Evolutionary conservation across 1,140 invertebrate genomes (phyloP).

Genomic region (Drosophila navojoa): DNA sequence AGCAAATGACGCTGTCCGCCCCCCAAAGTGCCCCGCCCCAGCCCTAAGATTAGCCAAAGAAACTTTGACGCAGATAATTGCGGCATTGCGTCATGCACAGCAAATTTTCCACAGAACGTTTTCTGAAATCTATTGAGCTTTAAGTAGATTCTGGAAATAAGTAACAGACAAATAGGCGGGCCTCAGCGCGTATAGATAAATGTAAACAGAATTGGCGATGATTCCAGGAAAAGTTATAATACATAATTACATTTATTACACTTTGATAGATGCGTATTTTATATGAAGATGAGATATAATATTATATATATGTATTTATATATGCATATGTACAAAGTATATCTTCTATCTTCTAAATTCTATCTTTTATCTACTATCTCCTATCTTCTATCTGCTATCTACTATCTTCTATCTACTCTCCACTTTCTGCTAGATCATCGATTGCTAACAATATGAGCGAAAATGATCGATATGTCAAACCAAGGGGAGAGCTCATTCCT

Average conservation of each 20-base stretch:
- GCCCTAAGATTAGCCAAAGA: conserved; percentile 38
- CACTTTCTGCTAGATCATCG: conserved; percentile 17
- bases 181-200: background rate
- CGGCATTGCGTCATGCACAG: conserved; percentile 72
- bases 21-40: conserved; percentile 8
- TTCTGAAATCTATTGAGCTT: conserved; percentile 5
- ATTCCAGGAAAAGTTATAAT: conserved; percentile 15
- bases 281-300: background rate
- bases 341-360: background rate
- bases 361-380: background rate
- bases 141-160: background rate
- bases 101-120: conserved; percentile 40
- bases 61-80: conserved; percentile 74
- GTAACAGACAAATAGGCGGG: background rate
- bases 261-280: background rate
- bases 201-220: conserved; percentile 17
- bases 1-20: conserved; percentile 42
- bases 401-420: background rate
- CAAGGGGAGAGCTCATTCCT: conserved; percentile 25
- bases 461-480: conserved; percentile 73
- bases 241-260: background rate
- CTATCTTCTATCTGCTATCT: background rate
- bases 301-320: no score
- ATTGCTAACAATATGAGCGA: conserved; percentile 47
- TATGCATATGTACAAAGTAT: no score